phyloP scores from a whole-genome alignment of 2,888 invertebrate genomes.

The Oscheius myriophilus region DNA sequence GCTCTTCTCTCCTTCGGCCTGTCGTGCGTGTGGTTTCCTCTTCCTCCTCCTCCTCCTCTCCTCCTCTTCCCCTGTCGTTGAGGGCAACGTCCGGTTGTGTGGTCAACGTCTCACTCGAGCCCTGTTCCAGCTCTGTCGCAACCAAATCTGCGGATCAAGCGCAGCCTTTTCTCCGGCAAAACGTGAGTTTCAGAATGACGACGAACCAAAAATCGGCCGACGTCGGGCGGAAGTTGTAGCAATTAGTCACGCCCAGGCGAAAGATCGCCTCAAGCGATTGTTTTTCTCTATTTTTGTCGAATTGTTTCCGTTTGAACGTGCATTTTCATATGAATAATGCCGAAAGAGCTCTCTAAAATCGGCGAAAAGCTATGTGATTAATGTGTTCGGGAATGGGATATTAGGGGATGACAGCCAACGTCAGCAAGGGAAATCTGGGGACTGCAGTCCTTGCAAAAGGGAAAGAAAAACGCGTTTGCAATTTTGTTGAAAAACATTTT shows the following conservation, averaged over 20 bases:
- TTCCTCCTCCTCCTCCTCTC: slow-evolving; percentile 23
- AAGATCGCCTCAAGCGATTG: too few species aligned
- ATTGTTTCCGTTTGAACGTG: too few species aligned
- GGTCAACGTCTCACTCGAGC: slow-evolving; percentile 54
- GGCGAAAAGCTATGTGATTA: not conserved
- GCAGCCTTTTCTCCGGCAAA: slow-evolving; percentile 9
- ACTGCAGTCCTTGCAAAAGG: not conserved
- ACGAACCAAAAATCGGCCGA: too few species aligned
- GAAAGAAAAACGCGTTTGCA: too few species aligned
- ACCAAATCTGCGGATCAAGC: slow-evolving; percentile 56
- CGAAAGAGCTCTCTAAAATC: not conserved
- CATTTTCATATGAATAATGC: too few species aligned
- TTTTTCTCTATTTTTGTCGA: too few species aligned
- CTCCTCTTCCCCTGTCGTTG: slow-evolving; percentile 34
- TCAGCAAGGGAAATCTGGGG: not conserved
- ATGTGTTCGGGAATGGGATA: not conserved
- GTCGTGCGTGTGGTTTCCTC: slow-evolving; percentile 2
- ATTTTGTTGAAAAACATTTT: too few species aligned
- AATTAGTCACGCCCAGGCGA: too few species aligned
- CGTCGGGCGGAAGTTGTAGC: too few species aligned
- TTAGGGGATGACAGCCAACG: not conserved
- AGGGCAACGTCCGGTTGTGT: slow-evolving; percentile 59
- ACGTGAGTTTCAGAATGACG: slow-evolving; percentile 8
- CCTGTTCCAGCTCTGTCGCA: slow-evolving; percentile 56
- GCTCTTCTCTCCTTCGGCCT: slow-evolving; percentile 11